Percentiles rank a stretch among this genome's conserved stretches.
Evolutionary conservation across 2,797 vertebrate species (phyloP).

Genomic region (Phrynocephalus forsythii): DNA sequence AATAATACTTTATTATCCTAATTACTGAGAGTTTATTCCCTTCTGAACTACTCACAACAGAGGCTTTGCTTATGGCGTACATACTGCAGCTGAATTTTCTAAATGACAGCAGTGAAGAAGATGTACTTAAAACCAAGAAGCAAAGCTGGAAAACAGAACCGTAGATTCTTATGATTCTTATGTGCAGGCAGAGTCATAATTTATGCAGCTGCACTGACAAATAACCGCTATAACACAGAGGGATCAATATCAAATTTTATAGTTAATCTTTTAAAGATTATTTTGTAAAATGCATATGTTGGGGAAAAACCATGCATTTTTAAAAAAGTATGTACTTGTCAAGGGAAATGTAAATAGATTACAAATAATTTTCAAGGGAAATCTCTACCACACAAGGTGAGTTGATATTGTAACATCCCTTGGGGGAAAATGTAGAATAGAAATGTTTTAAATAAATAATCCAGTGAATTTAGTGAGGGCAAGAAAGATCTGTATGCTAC

Average conservation of each 20-base stretch:
- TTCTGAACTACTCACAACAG: constrained; percentile 55
- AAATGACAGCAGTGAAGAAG: constrained; percentile 54
- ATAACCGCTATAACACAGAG: background rate
- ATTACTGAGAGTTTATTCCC: constrained; percentile 51
- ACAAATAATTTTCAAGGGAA: background rate
- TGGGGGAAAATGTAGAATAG: too few species aligned
- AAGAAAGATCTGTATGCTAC: background rate
- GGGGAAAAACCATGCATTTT: too few species aligned
- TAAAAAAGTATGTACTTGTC: background rate
- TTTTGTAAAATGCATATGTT: background rate
- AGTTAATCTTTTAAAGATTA: background rate
- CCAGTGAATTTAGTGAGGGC: background rate
- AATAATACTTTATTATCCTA: constrained; percentile 44
- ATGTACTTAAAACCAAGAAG: constrained; percentile 53
- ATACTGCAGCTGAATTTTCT: constrained; percentile 46
- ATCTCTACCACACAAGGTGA: background rate
- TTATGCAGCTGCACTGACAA: constrained; percentile 26
- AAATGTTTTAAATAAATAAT: too few species aligned
- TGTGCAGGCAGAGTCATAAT: background rate
- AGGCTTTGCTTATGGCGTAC: constrained; percentile 51
- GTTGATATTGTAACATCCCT: background rate
- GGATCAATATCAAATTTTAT: background rate
- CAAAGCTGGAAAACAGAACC: constrained; percentile 42
- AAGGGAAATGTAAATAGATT: background rate
- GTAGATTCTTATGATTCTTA: constrained; percentile 41